Evolutionary conservation across 2,113 vertebrate species (phyloP).

Genomic region (Petaurus breviceps): DNA sequence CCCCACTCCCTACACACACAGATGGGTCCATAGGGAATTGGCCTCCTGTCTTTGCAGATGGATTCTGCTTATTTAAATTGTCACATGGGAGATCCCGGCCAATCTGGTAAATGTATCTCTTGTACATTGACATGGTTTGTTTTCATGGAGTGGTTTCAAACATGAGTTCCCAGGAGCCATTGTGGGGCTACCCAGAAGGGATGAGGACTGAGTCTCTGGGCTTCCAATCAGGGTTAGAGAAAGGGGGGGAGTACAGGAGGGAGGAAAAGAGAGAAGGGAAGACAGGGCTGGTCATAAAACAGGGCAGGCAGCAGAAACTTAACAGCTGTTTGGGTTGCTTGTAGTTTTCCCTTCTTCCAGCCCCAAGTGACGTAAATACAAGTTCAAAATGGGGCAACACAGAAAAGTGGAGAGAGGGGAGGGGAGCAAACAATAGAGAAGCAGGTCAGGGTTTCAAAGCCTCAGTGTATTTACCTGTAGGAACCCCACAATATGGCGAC

Average conservation of each 20-base stretch:
- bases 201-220: background rate
- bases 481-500: background rate
- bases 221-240: background rate
- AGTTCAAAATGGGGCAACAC: background rate
- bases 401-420: background rate
- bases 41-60: conserved; percentile 29
- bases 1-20: background rate
- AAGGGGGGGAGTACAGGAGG: background rate
- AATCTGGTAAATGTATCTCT: conserved; percentile 51
- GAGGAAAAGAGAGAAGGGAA: background rate
- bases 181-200: background rate
- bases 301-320: background rate
- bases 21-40: conserved; percentile 21
- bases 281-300: background rate
- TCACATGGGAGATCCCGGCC: conserved; percentile 39
- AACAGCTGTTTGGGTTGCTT: background rate
- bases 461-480: background rate
- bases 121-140: conserved; percentile 38
- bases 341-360: background rate
- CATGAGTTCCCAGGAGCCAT: conserved; percentile 49
- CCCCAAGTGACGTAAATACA: background rate
- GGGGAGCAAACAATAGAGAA: background rate
- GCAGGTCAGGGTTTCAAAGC: background rate
- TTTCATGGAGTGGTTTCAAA: conserved; percentile 62
- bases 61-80: conserved; percentile 59